phyloP scores from a whole-genome alignment of 2,113 vertebrate species.

The Dinomys branickii region DNA sequence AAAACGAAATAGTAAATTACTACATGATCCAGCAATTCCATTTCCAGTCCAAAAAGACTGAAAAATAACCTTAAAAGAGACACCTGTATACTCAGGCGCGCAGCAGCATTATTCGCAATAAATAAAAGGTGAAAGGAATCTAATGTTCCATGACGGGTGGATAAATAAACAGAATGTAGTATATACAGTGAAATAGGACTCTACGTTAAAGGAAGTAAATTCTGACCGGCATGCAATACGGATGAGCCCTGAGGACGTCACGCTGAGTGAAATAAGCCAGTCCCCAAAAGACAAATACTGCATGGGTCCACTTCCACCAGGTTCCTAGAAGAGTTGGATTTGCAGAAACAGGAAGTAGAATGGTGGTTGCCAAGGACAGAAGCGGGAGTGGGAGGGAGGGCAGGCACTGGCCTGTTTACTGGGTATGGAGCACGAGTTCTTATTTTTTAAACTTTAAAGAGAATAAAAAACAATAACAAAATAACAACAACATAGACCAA shows the following conservation, averaged over 20 bases:
- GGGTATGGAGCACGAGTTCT: background rate
- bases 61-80: background rate
- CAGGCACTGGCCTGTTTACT: background rate
- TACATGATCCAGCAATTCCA: background rate
- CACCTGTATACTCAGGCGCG: background rate
- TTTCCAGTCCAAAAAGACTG: background rate
- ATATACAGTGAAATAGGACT: background rate
- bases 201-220: background rate
- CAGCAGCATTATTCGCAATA: background rate
- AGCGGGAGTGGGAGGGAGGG: background rate
- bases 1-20: background rate
- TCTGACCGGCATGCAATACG: background rate
- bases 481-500: no score
- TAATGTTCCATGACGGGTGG: no score
- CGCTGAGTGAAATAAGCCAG: background rate
- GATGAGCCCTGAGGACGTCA: no score
- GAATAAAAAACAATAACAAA: no score
- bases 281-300: background rate
- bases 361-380: background rate
- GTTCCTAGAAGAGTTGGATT: background rate
- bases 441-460: no score
- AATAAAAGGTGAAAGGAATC: background rate
- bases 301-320: background rate
- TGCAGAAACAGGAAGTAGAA: background rate
- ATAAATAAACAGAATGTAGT: background rate